These are phyloP conservation scores for Bhutanitis thaidina DNA, from an alignment of 2,888 invertebrate genomes.

Conservation along the genomic window DNA sequence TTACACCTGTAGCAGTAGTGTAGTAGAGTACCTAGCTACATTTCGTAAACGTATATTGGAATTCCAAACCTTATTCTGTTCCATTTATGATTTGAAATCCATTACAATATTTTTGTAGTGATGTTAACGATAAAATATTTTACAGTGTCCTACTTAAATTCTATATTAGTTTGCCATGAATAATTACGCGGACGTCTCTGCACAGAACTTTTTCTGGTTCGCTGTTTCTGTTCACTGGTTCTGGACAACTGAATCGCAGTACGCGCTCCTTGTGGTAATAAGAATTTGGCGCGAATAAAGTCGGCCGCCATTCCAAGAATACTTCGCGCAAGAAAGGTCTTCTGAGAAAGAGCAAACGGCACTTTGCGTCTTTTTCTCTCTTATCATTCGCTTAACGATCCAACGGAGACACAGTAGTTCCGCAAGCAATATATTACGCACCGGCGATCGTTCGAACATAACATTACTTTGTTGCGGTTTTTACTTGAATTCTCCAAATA, in stretches of 20 bases:
- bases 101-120: too few relatives aligned
- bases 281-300: conserved; percentile 52
- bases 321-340: conserved; percentile 38
- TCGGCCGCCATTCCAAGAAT: conserved; percentile 44
- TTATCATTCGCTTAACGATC: conserved; percentile 30
- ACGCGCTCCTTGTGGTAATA: conserved; percentile 39
- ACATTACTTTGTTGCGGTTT: not conserved
- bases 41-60: too few relatives aligned
- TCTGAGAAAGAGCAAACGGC: conserved; percentile 43
- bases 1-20: too few relatives aligned
- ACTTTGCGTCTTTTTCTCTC: conserved; percentile 27
- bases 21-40: too few relatives aligned
- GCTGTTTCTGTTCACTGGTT: not conserved
- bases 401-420: conserved; percentile 1
- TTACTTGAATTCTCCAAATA: not conserved
- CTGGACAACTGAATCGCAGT: conserved; percentile 18
- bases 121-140: too few relatives aligned
- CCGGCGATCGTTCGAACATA: not conserved
- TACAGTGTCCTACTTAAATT: too few relatives aligned
- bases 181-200: too few relatives aligned
- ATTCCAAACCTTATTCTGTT: too few relatives aligned
- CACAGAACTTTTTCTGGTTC: not conserved
- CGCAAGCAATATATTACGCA: conserved; percentile 7
- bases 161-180: too few relatives aligned
- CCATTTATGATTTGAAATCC: too few relatives aligned